Evolutionary conservation across 2,888 invertebrate species (phyloP), one percentile per base, ranked within the genome.

Genomic region (Clepsis dumicolana): DNA sequence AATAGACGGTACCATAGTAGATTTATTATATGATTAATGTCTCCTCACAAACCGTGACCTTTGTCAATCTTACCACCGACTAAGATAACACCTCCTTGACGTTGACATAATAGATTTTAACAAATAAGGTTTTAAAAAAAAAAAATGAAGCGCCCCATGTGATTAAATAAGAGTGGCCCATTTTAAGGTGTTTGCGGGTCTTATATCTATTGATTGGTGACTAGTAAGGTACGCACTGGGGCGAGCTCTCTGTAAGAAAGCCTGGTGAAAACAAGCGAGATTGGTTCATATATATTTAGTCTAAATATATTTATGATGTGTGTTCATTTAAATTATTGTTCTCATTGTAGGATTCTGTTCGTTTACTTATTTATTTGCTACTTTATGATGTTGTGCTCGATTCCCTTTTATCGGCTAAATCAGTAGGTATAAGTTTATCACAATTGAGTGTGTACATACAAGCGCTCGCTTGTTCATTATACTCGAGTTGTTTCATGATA

Each of bases 401-500:
- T 54, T 29, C 8, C 21, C 2, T 18, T 56, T 56, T 56, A 56
- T 56, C 35, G 18, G 35, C n/a, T 35, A 29, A 16, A 27, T 4
- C 14, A 5, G 27, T 5, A 27, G 7, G 2, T n/a, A 29, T 27
- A 54, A 57, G 57, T 24, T 21, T 21, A 29, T 35, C 24, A 53
- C 24, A 61, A 61, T 54, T 41, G 25, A 65, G 61, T 54, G 44
- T 27, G 41, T n/a, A n/a, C 60, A 29, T 60, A 41, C 16, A 32
- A 32, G 18, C 41, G 16, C 21, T 25, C 29, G 41, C 21, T 25
- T 25, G 41, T 59, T 5, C 32, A 41, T 41, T 65, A 52, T 65
- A 60, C 25, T 59, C 24, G 52, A 44, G 53, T 53, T 66, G 61
- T 66, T 61, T 61, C 44, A n/a, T 35, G 66, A 66, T 66, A 61